Evolutionary conservation across 2,113 vertebrate genomes (phyloP).

Genomic region (Chlamydotis undulata): DNA sequence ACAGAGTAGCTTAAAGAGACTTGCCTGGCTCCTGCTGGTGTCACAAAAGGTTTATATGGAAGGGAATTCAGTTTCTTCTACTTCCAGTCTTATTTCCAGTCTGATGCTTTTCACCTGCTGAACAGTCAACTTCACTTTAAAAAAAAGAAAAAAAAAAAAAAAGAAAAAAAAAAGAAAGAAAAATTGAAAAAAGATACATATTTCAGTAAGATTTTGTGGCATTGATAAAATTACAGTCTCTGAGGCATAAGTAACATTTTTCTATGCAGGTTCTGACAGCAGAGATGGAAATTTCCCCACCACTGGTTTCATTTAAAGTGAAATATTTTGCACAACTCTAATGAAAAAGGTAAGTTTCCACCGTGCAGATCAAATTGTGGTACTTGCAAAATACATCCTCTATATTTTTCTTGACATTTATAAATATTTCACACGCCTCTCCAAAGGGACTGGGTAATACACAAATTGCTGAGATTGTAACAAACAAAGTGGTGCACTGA

Average conservation of each 20-base stretch:
- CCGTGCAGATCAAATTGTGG: background rate
- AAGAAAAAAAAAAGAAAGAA: background rate
- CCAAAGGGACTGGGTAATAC: background rate
- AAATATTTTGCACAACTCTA: background rate
- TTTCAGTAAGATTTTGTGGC: background rate
- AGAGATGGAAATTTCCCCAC: background rate
- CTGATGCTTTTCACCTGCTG: background rate
- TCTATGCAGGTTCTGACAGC: background rate
- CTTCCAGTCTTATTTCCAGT: background rate
- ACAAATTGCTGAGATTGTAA: constrained; percentile 15
- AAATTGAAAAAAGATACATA: background rate
- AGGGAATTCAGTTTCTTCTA: background rate
- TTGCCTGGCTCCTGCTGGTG: background rate
- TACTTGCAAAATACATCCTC: constrained; percentile 9
- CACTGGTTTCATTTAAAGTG: background rate
- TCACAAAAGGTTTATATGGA: background rate
- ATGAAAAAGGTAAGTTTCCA: background rate
- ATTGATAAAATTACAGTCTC: background rate
- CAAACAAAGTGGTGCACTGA: background rate
- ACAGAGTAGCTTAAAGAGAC: background rate
- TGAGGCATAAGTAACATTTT: background rate
- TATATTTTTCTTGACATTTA: constrained; percentile 26
- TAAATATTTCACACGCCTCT: constrained; percentile 35
- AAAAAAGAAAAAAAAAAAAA: background rate
- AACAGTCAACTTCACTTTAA: background rate